A percentile compares a stretch with the other conserved stretches of the same genome.
These are phyloP conservation scores for Chondrilla cf. caribensis DNA, from an alignment of 37 sponge, comb jelly and placozoan genomes.

Conservation along the genomic window DNA sequence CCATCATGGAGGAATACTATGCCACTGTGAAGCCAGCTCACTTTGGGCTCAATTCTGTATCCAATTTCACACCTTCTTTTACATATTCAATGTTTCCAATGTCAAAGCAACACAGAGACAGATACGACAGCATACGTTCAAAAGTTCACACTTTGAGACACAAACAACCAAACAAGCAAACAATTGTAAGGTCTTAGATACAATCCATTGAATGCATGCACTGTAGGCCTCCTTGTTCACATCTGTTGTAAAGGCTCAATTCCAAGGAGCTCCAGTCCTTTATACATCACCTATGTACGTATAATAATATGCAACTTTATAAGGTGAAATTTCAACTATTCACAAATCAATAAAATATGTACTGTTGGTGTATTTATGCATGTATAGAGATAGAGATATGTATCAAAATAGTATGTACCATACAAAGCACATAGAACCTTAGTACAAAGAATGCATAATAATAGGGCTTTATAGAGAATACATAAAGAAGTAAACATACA, in stretches of 20 bases:
- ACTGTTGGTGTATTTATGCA: too few species aligned
- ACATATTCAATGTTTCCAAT: slow-evolving; percentile 23
- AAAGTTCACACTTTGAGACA: not conserved
- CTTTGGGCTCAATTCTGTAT: not conserved
- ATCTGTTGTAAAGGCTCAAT: slow-evolving; percentile 60
- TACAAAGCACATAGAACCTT: too few species aligned
- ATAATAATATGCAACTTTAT: too few species aligned
- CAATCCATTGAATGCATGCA: too few species aligned
- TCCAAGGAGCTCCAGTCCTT: slow-evolving; percentile 50
- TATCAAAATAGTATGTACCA: too few species aligned
- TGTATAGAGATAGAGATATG: too few species aligned
- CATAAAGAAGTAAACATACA: too few species aligned
- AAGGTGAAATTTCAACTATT: too few species aligned
- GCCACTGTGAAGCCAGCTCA: not conserved
- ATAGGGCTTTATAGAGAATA: too few species aligned
- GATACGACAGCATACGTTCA: not conserved
- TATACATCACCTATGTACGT: slow-evolving; percentile 37
- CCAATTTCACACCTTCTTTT: not conserved
- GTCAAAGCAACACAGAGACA: slow-evolving; percentile 10
- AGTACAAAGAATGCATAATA: too few species aligned
- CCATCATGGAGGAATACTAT: not conserved
- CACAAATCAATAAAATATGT: too few species aligned
- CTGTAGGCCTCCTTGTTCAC: not conserved
- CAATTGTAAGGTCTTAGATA: not conserved
- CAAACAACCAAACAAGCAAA: not conserved